Base-by-base conservation (phyloP, 2,888 invertebrate genomes). In the Cancer borealis region DNA sequence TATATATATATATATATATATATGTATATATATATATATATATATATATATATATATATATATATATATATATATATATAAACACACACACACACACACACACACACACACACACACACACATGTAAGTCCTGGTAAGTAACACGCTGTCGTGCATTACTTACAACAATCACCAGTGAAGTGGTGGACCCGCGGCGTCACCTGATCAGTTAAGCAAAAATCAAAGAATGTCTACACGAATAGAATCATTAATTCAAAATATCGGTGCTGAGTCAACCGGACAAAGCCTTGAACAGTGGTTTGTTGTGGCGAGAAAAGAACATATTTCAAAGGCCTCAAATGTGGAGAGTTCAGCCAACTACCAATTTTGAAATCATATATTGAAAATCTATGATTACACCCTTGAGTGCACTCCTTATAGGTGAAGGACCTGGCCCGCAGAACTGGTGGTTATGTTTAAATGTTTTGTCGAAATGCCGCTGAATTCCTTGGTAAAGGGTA, bases 91-190 rank as follows among this genome's bases (percentile, higher is more conserved):
- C 66, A 8, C 66, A 0, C 66, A 66, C 66, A 66, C 66, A 14
- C 66, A 66, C 66, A 66, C 66, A 21, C 66, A 66, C 66, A 66
- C 66, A 21, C 66, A 66, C 66, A 14, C 14, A 21, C 66, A 66
- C n/a, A 66, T n/a, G 8, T 6, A n/a, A 66, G 0, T n/a, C 66
- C 66, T n/a, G n/a, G n/a, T 66, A 66, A 66, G 5, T n/a, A n/a
- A 66, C n/a, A 66, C 66, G n/a, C 54, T 66, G n/a, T n/a, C 66
- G n/a, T 66, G 66, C 66, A 66, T 66, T n/a, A 66, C n/a, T 66
- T 21, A 66, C 66, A 66, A 66, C n/a, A 66, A 66, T n/a, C 66
- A n/a, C n/a, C n/a, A n/a, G n/a, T n/a, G n/a, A 66, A 66, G 66
- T 21, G 66, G n/a, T 66, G 66, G 0, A n/a, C 60, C 60, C 60